Percentiles rank a stretch among this genome's conserved stretches.
Conservation (phyloP, 2,113 vertebrate genomes). For the Platanista minor region DNA sequence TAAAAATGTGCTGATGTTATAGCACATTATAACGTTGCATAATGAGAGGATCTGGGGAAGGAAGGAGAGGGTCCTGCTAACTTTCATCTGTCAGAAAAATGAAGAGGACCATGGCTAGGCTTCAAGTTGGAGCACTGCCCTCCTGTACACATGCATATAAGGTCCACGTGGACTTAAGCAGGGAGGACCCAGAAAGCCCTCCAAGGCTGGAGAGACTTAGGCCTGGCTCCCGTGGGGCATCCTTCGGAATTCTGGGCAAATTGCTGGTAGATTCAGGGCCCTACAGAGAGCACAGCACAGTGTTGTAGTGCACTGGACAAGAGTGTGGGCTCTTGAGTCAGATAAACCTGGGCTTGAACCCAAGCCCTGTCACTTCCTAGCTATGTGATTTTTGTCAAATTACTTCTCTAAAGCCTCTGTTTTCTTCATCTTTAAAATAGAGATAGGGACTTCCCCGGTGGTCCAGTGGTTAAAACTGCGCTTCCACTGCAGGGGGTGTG, state of each 20-base stretch:
- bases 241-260: neutral
- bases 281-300: fast-evolving
- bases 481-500: neutral
- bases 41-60: neutral
- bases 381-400: neutral
- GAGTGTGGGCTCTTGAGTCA: neutral
- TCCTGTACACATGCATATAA: neutral
- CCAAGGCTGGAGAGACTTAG: neutral
- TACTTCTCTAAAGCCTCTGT: neutral
- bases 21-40: neutral
- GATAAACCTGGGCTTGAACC: neutral
- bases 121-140: neutral
- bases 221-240: neutral
- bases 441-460: neutral
- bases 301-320: neutral
- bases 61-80: neutral
- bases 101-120: neutral
- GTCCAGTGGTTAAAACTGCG: neutral
- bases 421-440: neutral
- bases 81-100: neutral
- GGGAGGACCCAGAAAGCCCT: neutral
- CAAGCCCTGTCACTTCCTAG: neutral
- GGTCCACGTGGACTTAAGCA: neutral
- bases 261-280: neutral
- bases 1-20: neutral